A percentile compares a stretch with the other conserved stretches of the same genome.
phyloP scores from a whole-genome alignment of 37 sponge, comb jelly and placozoan genomes.

The Crambe crambe region DNA sequence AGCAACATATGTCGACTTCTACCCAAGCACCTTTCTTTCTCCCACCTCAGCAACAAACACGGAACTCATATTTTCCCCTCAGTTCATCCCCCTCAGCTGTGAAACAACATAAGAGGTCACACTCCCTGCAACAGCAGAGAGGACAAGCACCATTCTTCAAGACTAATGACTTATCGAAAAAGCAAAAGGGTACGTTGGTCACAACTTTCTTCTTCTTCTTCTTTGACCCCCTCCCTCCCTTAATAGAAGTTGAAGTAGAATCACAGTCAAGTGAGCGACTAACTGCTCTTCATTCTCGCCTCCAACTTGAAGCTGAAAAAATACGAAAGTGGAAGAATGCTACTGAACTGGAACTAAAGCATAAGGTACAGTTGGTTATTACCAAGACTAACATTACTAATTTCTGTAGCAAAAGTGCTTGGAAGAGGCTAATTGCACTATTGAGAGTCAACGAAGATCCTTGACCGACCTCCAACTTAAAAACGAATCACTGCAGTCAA shows the following conservation, averaged over 20 bases:
- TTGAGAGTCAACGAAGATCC: slow-evolving; percentile 40
- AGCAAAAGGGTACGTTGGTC: neutral
- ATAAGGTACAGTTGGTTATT: too few relatives aligned
- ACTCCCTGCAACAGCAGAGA: neutral
- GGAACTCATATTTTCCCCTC: neutral
- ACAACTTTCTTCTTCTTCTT: neutral
- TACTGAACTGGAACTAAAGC: slow-evolving; percentile 80
- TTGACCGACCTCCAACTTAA: slow-evolving; percentile 65
- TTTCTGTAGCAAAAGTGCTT: slow-evolving; percentile 43
- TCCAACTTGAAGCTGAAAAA: slow-evolving; percentile 94
- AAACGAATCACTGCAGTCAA: slow-evolving; percentile 35
- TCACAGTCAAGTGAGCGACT: slow-evolving; percentile 37
- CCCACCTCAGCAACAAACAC: neutral
- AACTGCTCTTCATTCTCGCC: slow-evolving; percentile 68
- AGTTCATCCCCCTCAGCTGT: neutral
- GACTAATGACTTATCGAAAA: neutral
- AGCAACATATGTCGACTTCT: slow-evolving; percentile 1
- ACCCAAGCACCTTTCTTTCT: slow-evolving; percentile 2
- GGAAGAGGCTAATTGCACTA: slow-evolving; percentile 41
- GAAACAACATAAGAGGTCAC: slow-evolving; percentile 1
- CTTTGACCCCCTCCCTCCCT: too few relatives aligned
- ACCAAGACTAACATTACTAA: too few relatives aligned
- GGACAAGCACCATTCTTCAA: neutral
- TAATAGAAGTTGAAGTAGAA: slow-evolving; percentile 9
- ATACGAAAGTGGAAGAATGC: slow-evolving; percentile 93